phyloP scores from a whole-genome alignment of 92 coral and sea anemone genomes.

The Meandrina meandrites region DNA sequence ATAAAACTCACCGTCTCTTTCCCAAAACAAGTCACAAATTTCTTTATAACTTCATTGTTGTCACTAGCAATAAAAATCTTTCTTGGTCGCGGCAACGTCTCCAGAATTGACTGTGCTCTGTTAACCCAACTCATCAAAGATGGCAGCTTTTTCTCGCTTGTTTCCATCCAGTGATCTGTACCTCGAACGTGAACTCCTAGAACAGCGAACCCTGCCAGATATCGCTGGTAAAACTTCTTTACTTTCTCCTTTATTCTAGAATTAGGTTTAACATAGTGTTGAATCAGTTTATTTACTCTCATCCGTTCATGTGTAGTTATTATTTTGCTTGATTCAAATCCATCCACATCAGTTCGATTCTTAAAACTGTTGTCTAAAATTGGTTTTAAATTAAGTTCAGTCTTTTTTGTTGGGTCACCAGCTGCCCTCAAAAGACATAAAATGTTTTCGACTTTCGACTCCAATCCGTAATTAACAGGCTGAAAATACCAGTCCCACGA shows the following conservation, averaged over 20 bases:
- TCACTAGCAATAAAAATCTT: too few relatives aligned
- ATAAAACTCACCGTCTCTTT: too few relatives aligned
- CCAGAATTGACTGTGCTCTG: too few relatives aligned
- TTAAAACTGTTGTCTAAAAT: background rate
- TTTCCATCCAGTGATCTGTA: too few relatives aligned
- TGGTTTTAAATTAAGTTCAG: too few relatives aligned
- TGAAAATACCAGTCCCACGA: slow-evolving; percentile 81
- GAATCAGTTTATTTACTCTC: slow-evolving; percentile 51
- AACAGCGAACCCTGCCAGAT: slow-evolving; percentile 18
- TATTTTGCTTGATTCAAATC: slow-evolving; percentile 24
- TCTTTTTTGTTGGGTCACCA: too few relatives aligned
- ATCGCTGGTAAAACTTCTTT: slow-evolving; percentile 29
- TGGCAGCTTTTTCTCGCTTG: too few relatives aligned
- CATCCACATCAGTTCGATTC: slow-evolving; percentile 10
- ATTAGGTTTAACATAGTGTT: slow-evolving; percentile 41
- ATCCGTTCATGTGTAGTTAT: slow-evolving; percentile 45
- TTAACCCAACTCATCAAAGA: too few relatives aligned
- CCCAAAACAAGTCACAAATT: too few relatives aligned
- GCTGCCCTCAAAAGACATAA: slow-evolving; percentile 26
- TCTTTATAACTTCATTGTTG: slow-evolving; percentile 52
- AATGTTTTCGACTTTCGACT: slow-evolving; percentile 37
- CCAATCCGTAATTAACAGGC: slow-evolving; percentile 63
- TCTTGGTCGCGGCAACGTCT: too few relatives aligned
- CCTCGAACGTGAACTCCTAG: too few relatives aligned
- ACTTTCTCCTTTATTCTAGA: slow-evolving; percentile 37